Evolutionary conservation across 1,140 invertebrate species (phyloP).

Genomic region (Listronotus bonariensis): DNA sequence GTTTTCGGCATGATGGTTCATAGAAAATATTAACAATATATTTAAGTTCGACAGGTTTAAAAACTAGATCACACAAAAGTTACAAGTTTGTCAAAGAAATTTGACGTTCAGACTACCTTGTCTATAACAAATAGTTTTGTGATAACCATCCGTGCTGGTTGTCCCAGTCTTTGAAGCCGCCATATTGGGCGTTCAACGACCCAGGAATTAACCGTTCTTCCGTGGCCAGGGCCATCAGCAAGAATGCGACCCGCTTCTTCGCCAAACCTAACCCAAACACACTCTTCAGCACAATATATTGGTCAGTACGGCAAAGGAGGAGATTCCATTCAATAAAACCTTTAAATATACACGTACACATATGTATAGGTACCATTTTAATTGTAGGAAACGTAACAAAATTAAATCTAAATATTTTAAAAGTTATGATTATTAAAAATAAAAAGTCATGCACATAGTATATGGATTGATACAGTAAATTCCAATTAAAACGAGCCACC

Average conservation of each 20-base stretch:
- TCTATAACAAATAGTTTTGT: slow-evolving; percentile 27
- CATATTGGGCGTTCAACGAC: slow-evolving; percentile 49
- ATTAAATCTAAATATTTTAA: too few relatives aligned
- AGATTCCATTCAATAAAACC: background rate
- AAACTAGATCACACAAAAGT: too few relatives aligned
- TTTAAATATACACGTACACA: background rate
- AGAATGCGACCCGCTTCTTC: slow-evolving; percentile 37
- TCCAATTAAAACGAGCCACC: too few relatives aligned
- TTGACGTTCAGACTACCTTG: too few relatives aligned
- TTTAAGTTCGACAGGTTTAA: too few relatives aligned
- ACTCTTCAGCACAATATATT: slow-evolving; percentile 9
- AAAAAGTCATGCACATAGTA: too few relatives aligned
- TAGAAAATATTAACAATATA: too few relatives aligned
- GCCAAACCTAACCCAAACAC: slow-evolving; percentile 25
- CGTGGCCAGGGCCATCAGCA: slow-evolving; percentile 38
- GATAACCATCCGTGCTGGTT: slow-evolving; percentile 38
- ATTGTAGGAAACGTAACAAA: too few relatives aligned
- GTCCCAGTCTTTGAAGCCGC: slow-evolving; percentile 19
- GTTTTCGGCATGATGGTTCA: too few relatives aligned
- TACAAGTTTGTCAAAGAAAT: too few relatives aligned
- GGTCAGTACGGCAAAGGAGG: slow-evolving; percentile 13
- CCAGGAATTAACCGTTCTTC: slow-evolving; percentile 46
- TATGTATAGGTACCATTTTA: background rate
- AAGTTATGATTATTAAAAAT: too few relatives aligned
- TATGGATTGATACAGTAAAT: too few relatives aligned